Base-by-base conservation (phyloP, 2,113 vertebrate species). In the Condylura cristata region DNA sequence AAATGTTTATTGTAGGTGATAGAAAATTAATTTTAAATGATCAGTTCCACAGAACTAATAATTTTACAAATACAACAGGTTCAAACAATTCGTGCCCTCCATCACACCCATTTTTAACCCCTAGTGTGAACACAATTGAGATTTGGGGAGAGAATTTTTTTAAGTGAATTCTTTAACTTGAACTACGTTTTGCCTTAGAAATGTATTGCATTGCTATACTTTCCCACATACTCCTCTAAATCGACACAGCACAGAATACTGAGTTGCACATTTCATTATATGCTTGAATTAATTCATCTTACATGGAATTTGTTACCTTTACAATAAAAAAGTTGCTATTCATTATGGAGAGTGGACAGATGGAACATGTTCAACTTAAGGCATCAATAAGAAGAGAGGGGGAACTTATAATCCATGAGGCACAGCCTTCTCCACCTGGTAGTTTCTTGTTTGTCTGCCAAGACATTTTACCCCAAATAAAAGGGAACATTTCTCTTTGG, bases 221-320 rank as follows among this genome's bases (percentile, higher is more conserved):
- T 89, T 80, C 86, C 51, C 66, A 93, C 70, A 12, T 92, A 97
- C 97, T 97, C 97, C 96, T 96, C 80, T 95, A 92, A 48, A 37
- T 93, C 86, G 63, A 72, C 68, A 58, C 87, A 90, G 70, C 32
- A 44, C 70, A 90, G 34, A 65, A 68, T 91, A 93, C 66, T 58
- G 92, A 90, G 66, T 86, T 94, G 93, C 91, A 97, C 94, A 90
- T 98, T 98, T 98, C 97, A 98, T 98, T 98, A 98, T 97, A 98
- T 98, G 98, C 97, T 98, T 98, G 98, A 97, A 98, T 98, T 98
- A 98, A 98, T 98, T 98, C 98, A 98, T 97, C 97, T 97, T 98
- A 96, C 96, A 98, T 97, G 98, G 98, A 97, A 98, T 98, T 98
- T 98, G 98, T 98, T 98, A 98, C 98, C 98, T 98, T 98, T 98